Evolutionary conservation across 64 coral and sea anemone species (phyloP), one percentile per base, ranked within the genome.

Genomic region (Hydrozoanthus tunicans): DNA sequence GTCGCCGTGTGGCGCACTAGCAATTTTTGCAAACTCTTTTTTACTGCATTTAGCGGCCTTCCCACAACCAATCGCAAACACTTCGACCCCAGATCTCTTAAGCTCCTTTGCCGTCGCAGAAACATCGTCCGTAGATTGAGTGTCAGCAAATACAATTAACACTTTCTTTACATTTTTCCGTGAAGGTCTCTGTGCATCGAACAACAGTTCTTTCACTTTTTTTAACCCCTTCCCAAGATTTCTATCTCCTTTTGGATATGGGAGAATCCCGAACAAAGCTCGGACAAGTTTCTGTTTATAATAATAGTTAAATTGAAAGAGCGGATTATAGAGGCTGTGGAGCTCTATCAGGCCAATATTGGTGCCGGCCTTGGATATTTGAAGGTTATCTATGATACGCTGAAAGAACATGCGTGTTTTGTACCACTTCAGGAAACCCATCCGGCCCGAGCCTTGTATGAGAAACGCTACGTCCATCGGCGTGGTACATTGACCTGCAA

Each of bases 401-500:
- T 88, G 84, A 88, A 88, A 88, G 69, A 88, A 88, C 84, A 88
- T 73, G 68, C 84, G 84, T 26, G 69, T 32, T 88, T 88, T 88
- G 68, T 60, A 75, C 84, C 84, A 88, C 84, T 88, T 88, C 55
- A 88, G 56, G 84, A 88, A 88, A 61, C 84, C 84, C 84, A 88
- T 88, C 23, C 24, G 73, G 9, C 84, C 84, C 56, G 84, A 74
- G 56, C 84, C 84, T 88, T 88, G 84, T 58, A 88, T 88, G 53
- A 88, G 84, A 88, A 88, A 88, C 6, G 84, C 84, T 73, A 88
- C 68, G 27, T 88, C 84, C 84, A 88, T 74, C 69, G 84, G 84
- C 51, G 68, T 88, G 54, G 25, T 74, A 58, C 84, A 88, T 32
- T 70, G 84, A 88, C 84, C 84, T 88, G 84, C 84, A 88, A 88